Evolutionary conservation across 2,797 vertebrate genomes (phyloP), one percentile per base, ranked within the genome.

Genomic region (Sparidentex hasta): DNA sequence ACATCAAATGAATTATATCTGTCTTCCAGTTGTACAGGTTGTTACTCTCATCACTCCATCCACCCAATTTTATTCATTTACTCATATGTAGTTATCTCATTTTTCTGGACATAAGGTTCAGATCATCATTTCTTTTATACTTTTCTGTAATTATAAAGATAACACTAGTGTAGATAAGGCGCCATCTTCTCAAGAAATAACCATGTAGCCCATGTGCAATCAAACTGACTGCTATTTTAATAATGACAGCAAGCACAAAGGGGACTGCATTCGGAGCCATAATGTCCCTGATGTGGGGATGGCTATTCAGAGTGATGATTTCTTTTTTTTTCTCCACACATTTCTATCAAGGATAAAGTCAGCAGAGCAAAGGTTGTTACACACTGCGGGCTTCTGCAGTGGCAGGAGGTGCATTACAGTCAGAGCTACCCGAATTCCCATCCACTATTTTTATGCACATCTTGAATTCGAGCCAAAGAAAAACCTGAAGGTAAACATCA

Each of bases 171-270:
- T 11, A 41, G 65, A 69, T 61, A 69, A 79, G 54, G 13, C 50
- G 62, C 21, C 9, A 58, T 27, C 41, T 65, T 78, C 16, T 44
- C 65, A 52, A 67, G 57, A 52, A 78, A 79, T 64, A 59, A 50
- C 58, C 20, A 51, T 43, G 56, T 46, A 47, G 23, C 48, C 63
- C 68, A 48, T 62, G 43, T 41, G 38, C 58, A 83, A 66, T 77
- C 44, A 64, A 55, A 83, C 78, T 76, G 23, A 73, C 65, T 73
- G 71, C 58, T 77, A 71, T 79, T 78, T 80, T 64, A 77, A 82
- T 71, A 76, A 80, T 73, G 69, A 66, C 58, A 82, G 52, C 47
- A 61, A 73, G 67, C 54, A 74, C 63, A 71, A 72, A 85, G 68
- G 71, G 38, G 70, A 78, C 50, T 66, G 51, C 65, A 75, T 27